Percentiles rank a stretch among this genome's conserved stretches.
Evolutionary conservation across 2,888 invertebrate genomes (phyloP).

Genomic region (Isotomurus palustris): DNA sequence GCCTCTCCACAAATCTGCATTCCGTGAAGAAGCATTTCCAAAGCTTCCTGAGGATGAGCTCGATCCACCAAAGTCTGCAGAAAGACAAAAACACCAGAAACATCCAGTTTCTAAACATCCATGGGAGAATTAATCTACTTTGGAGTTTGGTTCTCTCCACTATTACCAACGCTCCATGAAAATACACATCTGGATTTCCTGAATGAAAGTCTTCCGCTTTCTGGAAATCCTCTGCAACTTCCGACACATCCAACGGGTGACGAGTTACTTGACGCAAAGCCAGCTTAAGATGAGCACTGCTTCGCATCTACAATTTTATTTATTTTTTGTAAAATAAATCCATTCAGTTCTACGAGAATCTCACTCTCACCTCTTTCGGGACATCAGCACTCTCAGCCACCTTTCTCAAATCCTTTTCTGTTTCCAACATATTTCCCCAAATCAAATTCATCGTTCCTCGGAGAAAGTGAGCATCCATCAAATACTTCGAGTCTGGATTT

Average conservation of each 20-base stretch:
- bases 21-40: conserved; percentile 21
- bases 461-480: conserved; percentile 5
- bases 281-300: conserved; percentile 23
- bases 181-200: conserved; percentile 31
- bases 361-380: neutral
- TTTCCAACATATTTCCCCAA: neutral
- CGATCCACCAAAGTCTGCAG: conserved; percentile 20
- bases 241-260: conserved; percentile 4
- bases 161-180: conserved; percentile 25
- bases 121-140: neutral
- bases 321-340: neutral
- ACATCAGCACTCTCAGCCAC: neutral
- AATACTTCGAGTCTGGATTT: conserved; percentile 18
- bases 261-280: conserved; percentile 7
- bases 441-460: conserved; percentile 3
- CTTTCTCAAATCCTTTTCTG: neutral
- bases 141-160: no score
- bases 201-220: conserved; percentile 21
- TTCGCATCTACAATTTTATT: conserved; percentile 17
- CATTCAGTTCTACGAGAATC: no score
- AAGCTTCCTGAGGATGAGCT: conserved; percentile 12
- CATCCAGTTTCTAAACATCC: no score
- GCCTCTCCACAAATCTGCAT: conserved; percentile 1
- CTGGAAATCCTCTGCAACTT: conserved; percentile 17
- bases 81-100: no score